Evolutionary conservation across 1,140 invertebrate genomes (phyloP).

Genomic region (Xylocopa sonorina): DNA sequence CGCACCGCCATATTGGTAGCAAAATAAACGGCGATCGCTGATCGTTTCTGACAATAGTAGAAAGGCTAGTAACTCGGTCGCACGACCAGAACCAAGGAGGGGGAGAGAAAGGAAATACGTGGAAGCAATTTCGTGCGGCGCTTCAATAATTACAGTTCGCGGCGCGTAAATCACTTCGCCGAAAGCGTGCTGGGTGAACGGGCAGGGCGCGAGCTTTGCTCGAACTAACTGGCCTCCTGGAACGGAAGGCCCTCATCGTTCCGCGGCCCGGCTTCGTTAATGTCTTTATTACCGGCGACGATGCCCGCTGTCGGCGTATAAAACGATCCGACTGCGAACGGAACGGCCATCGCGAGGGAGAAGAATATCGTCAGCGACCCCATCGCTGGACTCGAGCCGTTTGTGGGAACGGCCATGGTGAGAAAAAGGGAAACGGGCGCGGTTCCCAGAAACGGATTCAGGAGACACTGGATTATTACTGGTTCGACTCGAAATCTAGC

Average conservation of each 20-base stretch:
- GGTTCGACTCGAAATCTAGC: too few relatives aligned
- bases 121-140: constrained; percentile 67
- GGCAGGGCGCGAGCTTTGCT: constrained; percentile 45
- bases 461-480: too few relatives aligned
- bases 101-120: constrained; percentile 35
- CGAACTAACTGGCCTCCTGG: constrained; percentile 66
- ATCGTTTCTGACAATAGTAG: background rate
- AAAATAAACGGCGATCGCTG: background rate
- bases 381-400: background rate
- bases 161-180: constrained; percentile 72
- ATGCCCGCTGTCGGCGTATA: constrained; percentile 37
- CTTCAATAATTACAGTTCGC: constrained; percentile 69
- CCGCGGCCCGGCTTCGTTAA: constrained; percentile 56
- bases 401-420: constrained; percentile 3
- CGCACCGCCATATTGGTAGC: background rate
- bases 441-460: too few relatives aligned
- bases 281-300: constrained; percentile 71
- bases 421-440: too few relatives aligned
- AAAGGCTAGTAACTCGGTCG: background rate
- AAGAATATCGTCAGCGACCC: background rate
- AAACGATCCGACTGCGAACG: constrained; percentile 35
- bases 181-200: constrained; percentile 56
- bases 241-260: constrained; percentile 68
- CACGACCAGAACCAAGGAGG: background rate
- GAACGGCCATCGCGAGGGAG: constrained; percentile 24